A percentile compares a stretch with the other conserved stretches of the same genome.
Evolutionary conservation across 2,888 invertebrate genomes (phyloP).

Genomic region (Neocrepidodera transversa): DNA sequence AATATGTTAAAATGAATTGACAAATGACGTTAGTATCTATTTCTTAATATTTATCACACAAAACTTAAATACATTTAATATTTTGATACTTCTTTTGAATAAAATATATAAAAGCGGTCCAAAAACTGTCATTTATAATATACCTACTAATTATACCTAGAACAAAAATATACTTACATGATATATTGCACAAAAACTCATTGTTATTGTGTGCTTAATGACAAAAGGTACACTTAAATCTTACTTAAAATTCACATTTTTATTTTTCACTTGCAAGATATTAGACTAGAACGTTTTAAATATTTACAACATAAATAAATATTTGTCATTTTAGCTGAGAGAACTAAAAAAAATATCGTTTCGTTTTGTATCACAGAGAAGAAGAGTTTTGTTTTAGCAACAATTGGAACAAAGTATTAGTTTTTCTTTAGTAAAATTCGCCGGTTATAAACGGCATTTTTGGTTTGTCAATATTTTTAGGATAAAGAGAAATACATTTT

Average conservation of each 20-base stretch:
- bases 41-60: too few species aligned
- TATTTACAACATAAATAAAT: conserved; percentile 45
- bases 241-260: conserved; percentile 30
- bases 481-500: too few species aligned
- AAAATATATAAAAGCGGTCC: too few species aligned
- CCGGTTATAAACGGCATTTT: too few species aligned
- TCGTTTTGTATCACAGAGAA: conserved; percentile 30
- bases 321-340: conserved; percentile 35
- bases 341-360: conserved; percentile 44
- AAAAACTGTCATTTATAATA: conserved; percentile 6
- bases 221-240: conserved; percentile 34
- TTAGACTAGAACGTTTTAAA: conserved; percentile 48
- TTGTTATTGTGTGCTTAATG: conserved; percentile 32
- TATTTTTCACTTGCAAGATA: conserved; percentile 33
- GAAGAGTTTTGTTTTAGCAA: conserved; percentile 17
- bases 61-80: too few species aligned
- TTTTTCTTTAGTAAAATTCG: too few species aligned
- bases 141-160: conserved; percentile 6
- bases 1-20: too few species aligned
- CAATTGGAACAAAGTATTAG: conserved; percentile 3
- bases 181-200: conserved; percentile 38
- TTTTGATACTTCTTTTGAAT: too few species aligned
- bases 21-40: too few species aligned
- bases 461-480: too few species aligned
- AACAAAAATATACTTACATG: conserved; percentile 25